Evolutionary conservation across 1,140 invertebrate genomes (phyloP), one percentile per base, ranked within the genome.

Genomic region (Sitophilus oryzae): DNA sequence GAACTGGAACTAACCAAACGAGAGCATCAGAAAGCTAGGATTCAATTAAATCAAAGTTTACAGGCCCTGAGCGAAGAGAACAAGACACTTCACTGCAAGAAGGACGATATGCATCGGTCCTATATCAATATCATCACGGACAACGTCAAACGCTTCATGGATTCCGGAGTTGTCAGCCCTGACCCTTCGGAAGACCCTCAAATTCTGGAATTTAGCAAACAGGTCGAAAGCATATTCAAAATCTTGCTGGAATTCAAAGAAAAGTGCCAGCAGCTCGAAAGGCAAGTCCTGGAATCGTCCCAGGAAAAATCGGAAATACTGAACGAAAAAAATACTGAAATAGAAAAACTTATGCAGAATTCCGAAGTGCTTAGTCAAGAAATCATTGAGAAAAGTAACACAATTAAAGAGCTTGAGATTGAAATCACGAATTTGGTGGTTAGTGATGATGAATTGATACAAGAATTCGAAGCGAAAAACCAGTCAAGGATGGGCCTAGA

Each of bases 381-480:
- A 56, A 50, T 70, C 8, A 61, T 66, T 6, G 61, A 46, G 8
- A 69, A 70, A 50, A 59, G 38, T 6, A 52, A 68, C 44, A 56
- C 59, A 8, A 42, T 69, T 21, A 66, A 65, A 41, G 77, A 82
- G 62, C 79, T 76, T 43, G 79, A 82, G 59, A 68, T 76, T n/a
- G 81, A 84, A 67, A 75, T 80, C 47, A 75, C 74, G 36, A 79
- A 82, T 69, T 75, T 82, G 66, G 81, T 81, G 62, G 80, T 81
- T 61, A 83, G 82, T 66, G 83, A 84, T 61, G 81, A 83, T 63
- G 73, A 80, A 54, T 68, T 84, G 14, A 75, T 83, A 61, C 75
- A 76, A 45, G 79, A 83, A 67, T 74, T 84, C 57, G 74, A 81
- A 14, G 73, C 76, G 18, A n/a, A n/a, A n/a, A 73, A 76, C 49